Percentiles rank a stretch among this genome's conserved stretches.
These are phyloP conservation scores for Leucophenga varia DNA, from an alignment of 1,140 invertebrate genomes.

Conservation along the genomic window DNA sequence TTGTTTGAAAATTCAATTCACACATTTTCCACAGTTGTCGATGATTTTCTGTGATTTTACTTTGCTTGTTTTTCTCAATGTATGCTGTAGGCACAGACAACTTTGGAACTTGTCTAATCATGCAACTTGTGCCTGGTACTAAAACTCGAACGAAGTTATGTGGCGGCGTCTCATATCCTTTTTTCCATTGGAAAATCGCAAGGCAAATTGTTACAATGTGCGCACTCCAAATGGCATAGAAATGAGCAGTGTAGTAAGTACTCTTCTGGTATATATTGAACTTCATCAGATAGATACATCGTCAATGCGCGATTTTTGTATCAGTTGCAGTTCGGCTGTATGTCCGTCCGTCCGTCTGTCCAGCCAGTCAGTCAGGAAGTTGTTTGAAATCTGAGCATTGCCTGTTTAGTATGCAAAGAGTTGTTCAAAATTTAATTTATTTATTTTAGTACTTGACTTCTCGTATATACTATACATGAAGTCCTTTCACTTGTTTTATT, in stretches of 20 bases:
- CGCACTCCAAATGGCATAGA: constrained; percentile 13
- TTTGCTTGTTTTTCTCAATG: constrained; percentile 14
- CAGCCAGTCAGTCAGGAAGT: too few species aligned
- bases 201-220: constrained; percentile 49
- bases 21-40: constrained; percentile 51
- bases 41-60: constrained; percentile 48
- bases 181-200: constrained; percentile 36
- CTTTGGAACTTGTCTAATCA: constrained; percentile 27
- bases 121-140: constrained; percentile 11
- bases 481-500: too few species aligned
- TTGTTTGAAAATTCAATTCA: constrained; percentile 53
- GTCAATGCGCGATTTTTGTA: constrained; percentile 14
- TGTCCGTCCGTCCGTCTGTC: too few species aligned
- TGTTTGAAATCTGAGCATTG: constrained; percentile 34
- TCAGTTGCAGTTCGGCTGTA: constrained; percentile 14
- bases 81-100: constrained; percentile 13
- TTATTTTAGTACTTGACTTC: constrained; percentile 32
- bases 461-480: too few species aligned
- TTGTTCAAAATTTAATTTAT: constrained; percentile 50
- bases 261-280: background rate
- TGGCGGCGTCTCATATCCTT: too few species aligned
- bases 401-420: constrained; percentile 51
- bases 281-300: too few species aligned
- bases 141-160: too few species aligned
- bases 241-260: constrained; percentile 33